phyloP scores from a whole-genome alignment of 2,113 vertebrate genomes.

The Corythornis cristatus region DNA sequence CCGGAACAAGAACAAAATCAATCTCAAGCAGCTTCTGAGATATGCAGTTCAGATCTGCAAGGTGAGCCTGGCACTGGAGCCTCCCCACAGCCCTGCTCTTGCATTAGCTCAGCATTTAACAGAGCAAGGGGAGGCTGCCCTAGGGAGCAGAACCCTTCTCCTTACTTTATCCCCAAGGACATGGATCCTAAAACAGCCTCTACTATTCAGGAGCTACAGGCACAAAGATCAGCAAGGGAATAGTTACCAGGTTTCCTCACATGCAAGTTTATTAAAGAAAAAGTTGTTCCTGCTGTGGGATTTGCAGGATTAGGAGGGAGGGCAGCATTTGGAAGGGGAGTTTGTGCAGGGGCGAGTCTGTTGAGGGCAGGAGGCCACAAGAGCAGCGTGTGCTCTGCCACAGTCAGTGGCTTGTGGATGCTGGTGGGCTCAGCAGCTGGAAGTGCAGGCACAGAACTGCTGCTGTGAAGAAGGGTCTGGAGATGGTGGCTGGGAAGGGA shows the following conservation, averaged over 20 bases:
- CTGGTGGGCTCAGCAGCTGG: rapidly evolving
- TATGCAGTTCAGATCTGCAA: constrained; percentile 93
- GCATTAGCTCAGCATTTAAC: no score
- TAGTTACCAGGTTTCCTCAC: neutral
- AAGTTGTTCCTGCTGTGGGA: neutral
- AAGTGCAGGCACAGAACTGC: neutral
- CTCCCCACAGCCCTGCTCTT: neutral
- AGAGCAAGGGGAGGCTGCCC: no score
- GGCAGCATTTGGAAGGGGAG: neutral
- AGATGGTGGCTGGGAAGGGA: neutral
- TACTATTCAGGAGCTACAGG: rapidly evolving
- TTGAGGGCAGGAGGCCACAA: rapidly evolving
- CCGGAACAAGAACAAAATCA: constrained; percentile 85
- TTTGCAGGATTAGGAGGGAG: neutral
- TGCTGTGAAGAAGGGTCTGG: neutral
- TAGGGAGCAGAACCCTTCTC: neutral
- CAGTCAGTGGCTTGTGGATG: neutral
- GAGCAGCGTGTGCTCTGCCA: rapidly evolving
- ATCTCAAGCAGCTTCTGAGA: constrained; percentile 84
- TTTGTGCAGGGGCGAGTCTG: neutral
- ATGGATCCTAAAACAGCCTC: neutral
- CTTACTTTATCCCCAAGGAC: neutral
- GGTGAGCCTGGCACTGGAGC: constrained; percentile 73
- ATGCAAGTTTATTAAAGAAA: rapidly evolving
- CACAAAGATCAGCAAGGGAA: neutral